Evolutionary conservation across 2,113 vertebrate species (phyloP).

Genomic region (Onychostoma macrolepis): DNA sequence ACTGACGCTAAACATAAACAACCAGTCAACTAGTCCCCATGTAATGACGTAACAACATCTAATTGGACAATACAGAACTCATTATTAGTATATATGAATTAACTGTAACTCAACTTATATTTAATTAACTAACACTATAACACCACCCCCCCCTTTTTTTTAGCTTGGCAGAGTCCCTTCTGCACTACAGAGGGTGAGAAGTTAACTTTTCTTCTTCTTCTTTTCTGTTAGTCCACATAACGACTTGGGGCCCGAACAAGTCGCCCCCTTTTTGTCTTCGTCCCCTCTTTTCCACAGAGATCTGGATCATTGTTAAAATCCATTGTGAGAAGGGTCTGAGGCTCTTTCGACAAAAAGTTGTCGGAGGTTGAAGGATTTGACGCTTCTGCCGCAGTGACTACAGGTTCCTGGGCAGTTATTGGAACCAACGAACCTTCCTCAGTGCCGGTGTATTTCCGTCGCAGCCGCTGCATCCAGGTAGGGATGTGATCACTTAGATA

Average conservation of each 20-base stretch:
- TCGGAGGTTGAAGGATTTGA: not conserved
- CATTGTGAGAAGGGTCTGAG: not conserved
- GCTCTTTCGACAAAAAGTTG: not conserved
- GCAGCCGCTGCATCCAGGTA: not conserved
- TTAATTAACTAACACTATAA: too few species aligned
- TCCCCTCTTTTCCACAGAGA: not conserved
- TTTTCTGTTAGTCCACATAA: too few species aligned
- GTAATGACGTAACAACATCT: not conserved
- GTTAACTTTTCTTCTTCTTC: too few species aligned
- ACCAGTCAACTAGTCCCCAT: too few species aligned
- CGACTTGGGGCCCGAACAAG: not conserved
- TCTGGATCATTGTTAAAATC: not conserved
- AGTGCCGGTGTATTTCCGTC: not conserved
- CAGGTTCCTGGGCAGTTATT: not conserved
- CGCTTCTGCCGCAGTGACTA: not conserved
- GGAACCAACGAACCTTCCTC: not conserved
- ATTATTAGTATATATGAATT: too few species aligned
- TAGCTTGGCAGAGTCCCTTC: too few species aligned
- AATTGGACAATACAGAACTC: too few species aligned
- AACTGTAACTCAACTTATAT: too few species aligned
- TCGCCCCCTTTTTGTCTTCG: not conserved
- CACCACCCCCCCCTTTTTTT: too few species aligned
- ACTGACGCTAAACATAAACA: too few species aligned
- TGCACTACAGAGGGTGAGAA: too few species aligned
- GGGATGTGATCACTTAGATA: not conserved